Evolutionary conservation across 2,113 vertebrate genomes (phyloP).

Genomic region (Hippolais icterina): DNA sequence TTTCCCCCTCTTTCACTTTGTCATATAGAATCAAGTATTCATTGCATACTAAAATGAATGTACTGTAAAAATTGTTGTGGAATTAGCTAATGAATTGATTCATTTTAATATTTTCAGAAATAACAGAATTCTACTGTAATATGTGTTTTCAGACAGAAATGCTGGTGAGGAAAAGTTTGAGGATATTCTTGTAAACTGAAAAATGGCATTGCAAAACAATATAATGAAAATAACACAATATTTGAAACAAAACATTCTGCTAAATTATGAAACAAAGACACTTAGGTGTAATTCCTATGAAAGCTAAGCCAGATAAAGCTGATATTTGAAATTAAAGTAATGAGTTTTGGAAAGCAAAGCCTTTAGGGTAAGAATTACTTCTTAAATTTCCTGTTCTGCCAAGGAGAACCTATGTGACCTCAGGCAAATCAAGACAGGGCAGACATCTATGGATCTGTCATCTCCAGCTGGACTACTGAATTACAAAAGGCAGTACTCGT

Average conservation of each 20-base stretch:
- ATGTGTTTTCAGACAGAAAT: not conserved
- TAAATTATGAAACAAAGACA: not conserved
- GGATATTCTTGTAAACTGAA: not conserved
- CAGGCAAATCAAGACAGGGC: not conserved
- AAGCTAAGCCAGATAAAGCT: not conserved
- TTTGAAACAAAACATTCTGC: not conserved
- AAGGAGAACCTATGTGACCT: not conserved
- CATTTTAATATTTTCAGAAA: not conserved
- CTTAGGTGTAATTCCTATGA: not conserved
- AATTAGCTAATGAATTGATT: not conserved
- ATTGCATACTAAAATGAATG: not conserved
- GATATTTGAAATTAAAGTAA: not conserved
- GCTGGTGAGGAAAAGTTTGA: not conserved
- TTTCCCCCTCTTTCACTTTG: not conserved
- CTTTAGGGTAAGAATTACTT: not conserved
- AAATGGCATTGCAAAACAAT: not conserved
- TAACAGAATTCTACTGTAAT: not conserved
- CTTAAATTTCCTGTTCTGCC: not conserved
- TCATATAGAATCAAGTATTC: not conserved
- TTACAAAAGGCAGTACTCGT: rapidly evolving
- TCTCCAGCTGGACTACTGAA: not conserved
- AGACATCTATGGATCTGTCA: not conserved
- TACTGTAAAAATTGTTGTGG: not conserved
- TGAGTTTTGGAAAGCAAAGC: not conserved
- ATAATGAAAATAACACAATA: not conserved